Percentiles rank a stretch among this genome's conserved stretches.
phyloP scores from a whole-genome alignment of 2,797 vertebrate genomes.

The Centroberyx gerrardi region DNA sequence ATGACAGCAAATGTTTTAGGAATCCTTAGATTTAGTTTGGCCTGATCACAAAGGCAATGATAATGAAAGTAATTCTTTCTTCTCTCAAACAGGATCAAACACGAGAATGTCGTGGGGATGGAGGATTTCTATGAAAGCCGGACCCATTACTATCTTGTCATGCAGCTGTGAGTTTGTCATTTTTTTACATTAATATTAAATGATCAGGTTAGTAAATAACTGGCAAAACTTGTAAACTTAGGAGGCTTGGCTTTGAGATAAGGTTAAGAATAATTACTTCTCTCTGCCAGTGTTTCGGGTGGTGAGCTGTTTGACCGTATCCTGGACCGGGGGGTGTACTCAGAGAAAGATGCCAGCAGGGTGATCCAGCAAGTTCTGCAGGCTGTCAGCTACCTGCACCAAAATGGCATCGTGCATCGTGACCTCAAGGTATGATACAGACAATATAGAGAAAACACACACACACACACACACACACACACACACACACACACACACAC shows the following conservation, averaged over 20 bases:
- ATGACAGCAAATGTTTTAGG: not conserved
- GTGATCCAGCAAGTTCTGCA: conserved; percentile 96
- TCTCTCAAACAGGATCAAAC: conserved; percentile 89
- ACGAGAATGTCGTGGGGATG: conserved; percentile 95
- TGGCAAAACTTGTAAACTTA: not conserved
- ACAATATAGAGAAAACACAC: not conserved
- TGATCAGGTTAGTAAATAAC: not conserved
- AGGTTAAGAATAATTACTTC: not conserved
- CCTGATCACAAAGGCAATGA: not conserved
- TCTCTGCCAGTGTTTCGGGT: conserved; percentile 89
- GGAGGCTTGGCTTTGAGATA: not conserved
- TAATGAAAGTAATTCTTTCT: not conserved
- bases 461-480: not conserved
- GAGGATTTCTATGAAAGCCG: conserved; percentile 96
- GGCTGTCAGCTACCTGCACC: conserved; percentile 94
- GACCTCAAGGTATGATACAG: conserved; percentile 91
- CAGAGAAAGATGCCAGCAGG: conserved; percentile 94
- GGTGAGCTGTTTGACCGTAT: conserved; percentile 99
- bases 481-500: conserved; percentile 1
- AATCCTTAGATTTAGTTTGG: not conserved
- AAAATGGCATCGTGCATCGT: conserved; percentile 93
- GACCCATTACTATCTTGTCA: conserved; percentile 96
- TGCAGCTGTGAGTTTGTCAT: conserved; percentile 94
- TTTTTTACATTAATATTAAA: not conserved
- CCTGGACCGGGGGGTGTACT: conserved; percentile 96